Percentiles rank a stretch among this genome's conserved stretches.
phyloP scores from a whole-genome alignment of 2,888 invertebrate species.

The Erebia epiphron region DNA sequence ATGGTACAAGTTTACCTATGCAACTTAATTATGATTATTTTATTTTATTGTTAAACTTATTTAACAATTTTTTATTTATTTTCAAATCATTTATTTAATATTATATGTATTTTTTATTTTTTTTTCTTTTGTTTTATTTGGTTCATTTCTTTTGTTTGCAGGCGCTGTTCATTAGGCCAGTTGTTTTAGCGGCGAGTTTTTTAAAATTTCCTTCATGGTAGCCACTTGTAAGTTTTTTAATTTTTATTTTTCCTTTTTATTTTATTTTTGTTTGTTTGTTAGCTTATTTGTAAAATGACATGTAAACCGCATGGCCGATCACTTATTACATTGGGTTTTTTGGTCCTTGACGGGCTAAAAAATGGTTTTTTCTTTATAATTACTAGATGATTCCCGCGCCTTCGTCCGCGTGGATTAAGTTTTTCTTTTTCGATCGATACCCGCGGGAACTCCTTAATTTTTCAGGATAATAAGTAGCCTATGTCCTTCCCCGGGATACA shows the following conservation, averaged over 20 bases:
- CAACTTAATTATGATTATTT: background rate
- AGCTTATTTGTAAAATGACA: too few species aligned
- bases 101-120: constrained; percentile 47
- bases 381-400: too few species aligned
- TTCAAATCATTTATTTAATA: constrained; percentile 19
- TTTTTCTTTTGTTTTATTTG: constrained; percentile 52
- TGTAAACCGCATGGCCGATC: too few species aligned
- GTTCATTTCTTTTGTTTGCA: constrained; percentile 67
- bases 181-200: constrained; percentile 61
- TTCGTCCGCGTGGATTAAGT: too few species aligned
- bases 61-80: constrained; percentile 28
- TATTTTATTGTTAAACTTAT: constrained; percentile 21
- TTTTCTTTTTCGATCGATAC: too few species aligned
- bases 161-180: constrained; percentile 58
- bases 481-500: too few species aligned
- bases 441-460: too few species aligned
- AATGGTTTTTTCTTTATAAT: too few species aligned
- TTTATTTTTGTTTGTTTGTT: constrained; percentile 38
- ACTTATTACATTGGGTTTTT: too few species aligned
- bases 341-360: too few species aligned
- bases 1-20: too few species aligned
- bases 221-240: constrained; percentile 82
- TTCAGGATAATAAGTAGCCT: too few species aligned
- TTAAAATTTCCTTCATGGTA: constrained; percentile 78
- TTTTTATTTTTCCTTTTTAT: constrained; percentile 58